Conservation (phyloP, 2,113 vertebrate genomes). For the Siniperca knerii region DNA sequence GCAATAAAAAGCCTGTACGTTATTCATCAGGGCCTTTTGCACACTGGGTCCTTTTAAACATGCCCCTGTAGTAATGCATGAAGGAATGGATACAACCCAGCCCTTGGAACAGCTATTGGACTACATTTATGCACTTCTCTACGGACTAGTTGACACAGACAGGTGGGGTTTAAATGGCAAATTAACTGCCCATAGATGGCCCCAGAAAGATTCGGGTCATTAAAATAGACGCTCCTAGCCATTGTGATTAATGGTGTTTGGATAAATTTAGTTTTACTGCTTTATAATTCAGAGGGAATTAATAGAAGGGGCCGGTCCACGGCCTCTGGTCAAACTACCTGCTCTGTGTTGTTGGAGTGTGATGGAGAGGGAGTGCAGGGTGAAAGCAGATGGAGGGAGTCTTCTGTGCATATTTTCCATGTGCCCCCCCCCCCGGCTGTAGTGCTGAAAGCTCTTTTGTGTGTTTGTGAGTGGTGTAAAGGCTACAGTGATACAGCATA, state of each 20-base stretch:
- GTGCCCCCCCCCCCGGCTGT: slow-evolving; percentile 61
- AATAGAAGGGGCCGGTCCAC: slow-evolving; percentile 43
- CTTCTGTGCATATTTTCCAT: slow-evolving; percentile 78
- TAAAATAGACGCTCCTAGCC: slow-evolving; percentile 36
- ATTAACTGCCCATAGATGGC: slow-evolving; percentile 57
- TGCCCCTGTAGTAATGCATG: slow-evolving; percentile 39
- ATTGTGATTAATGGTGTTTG: slow-evolving; percentile 77
- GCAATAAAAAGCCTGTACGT: slow-evolving; percentile 30
- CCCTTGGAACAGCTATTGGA: slow-evolving; percentile 48
- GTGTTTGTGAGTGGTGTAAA: slow-evolving; percentile 58
- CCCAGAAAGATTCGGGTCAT: slow-evolving; percentile 58
- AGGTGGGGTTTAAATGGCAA: slow-evolving; percentile 67
- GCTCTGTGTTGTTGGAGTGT: slow-evolving; percentile 60
- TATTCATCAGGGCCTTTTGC: slow-evolving; percentile 42
- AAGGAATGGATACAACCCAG: slow-evolving; percentile 54
- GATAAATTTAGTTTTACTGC: slow-evolving; percentile 67
- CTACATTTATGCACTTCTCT: slow-evolving; percentile 58
- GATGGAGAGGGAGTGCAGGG: slow-evolving; percentile 57
- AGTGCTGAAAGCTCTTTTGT: slow-evolving; percentile 81
- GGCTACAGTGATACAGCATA: slow-evolving; percentile 54
- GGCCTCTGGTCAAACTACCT: slow-evolving; percentile 72
- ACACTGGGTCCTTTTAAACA: slow-evolving; percentile 46
- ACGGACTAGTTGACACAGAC: slow-evolving; percentile 66
- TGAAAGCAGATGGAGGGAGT: slow-evolving; percentile 46
- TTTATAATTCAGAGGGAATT: slow-evolving; percentile 65